Evolutionary conservation across 2,797 vertebrate genomes (phyloP).

Genomic region (Delichon dasypus): DNA sequence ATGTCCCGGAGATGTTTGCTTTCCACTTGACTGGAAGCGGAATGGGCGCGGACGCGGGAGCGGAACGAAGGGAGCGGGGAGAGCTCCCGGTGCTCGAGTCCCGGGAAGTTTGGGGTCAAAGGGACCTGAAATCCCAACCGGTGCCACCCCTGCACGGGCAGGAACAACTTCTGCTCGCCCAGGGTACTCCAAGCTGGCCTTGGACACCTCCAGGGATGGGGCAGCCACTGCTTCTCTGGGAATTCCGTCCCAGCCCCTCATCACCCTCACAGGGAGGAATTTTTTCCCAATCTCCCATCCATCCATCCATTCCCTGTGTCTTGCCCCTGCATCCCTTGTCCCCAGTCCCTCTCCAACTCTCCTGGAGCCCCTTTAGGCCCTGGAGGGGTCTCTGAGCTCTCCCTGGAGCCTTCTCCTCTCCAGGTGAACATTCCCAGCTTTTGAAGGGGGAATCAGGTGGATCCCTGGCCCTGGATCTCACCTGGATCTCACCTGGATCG

Average conservation of each 20-base stretch:
- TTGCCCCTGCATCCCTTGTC: too few relatives aligned
- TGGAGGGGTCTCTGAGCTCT: background rate
- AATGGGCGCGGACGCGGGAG: background rate
- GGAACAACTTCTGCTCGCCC: background rate
- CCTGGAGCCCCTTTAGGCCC: background rate
- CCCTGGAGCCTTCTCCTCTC: background rate
- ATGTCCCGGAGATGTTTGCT: conserved; percentile 30
- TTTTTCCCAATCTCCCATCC: background rate
- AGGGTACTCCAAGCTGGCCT: background rate
- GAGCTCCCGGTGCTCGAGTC: accelerated
- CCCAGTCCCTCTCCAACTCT: background rate
- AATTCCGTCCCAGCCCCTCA: background rate
- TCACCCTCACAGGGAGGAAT: background rate
- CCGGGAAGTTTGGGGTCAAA: background rate
- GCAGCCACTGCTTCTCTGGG: background rate
- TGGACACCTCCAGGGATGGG: background rate
- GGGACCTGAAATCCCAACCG: background rate
- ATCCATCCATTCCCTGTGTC: accelerated
- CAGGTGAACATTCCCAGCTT: background rate
- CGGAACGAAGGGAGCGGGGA: accelerated
- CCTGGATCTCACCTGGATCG: too few relatives aligned
- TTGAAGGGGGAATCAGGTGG: background rate
- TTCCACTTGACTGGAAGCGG: conserved; percentile 26
- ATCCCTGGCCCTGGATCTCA: too few relatives aligned
- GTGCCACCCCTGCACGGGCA: accelerated